These are phyloP conservation scores for Odontamblyopus lacepedii DNA, from an alignment of 2,797 vertebrate genomes.

Conservation along the genomic window DNA sequence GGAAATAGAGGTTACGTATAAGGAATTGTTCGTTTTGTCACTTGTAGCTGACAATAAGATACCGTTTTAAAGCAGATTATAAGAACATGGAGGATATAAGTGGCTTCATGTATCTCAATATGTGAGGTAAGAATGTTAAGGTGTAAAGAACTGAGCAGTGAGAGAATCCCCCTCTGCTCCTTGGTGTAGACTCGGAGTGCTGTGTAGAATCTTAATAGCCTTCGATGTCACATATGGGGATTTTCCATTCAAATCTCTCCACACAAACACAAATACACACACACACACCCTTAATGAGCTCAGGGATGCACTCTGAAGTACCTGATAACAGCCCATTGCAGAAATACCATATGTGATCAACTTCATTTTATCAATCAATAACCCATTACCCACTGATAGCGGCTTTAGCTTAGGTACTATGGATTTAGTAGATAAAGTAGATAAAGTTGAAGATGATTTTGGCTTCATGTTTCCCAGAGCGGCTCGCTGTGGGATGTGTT, in stretches of 20 bases:
- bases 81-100: neutral
- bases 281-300: constrained; percentile 26
- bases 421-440: constrained; percentile 16
- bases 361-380: constrained; percentile 47
- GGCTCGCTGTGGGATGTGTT: constrained; percentile 14
- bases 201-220: constrained; percentile 77
- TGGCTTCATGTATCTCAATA: neutral
- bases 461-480: constrained; percentile 1
- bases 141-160: neutral
- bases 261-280: constrained; percentile 19
- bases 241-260: constrained; percentile 68
- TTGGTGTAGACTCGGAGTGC: constrained; percentile 50
- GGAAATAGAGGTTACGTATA: neutral
- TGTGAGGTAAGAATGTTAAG: neutral
- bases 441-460: constrained; percentile 14
- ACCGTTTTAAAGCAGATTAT: neutral
- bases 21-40: neutral
- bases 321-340: constrained; percentile 10
- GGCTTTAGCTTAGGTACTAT: constrained; percentile 12
- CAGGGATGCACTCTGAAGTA: constrained; percentile 30
- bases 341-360: constrained; percentile 7
- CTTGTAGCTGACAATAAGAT: neutral
- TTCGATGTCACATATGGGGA: constrained; percentile 68
- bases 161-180: constrained; percentile 57
- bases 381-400: constrained; percentile 30